Evolutionary conservation across 2,888 invertebrate species (phyloP).

Genomic region (Conomelus anceps): DNA sequence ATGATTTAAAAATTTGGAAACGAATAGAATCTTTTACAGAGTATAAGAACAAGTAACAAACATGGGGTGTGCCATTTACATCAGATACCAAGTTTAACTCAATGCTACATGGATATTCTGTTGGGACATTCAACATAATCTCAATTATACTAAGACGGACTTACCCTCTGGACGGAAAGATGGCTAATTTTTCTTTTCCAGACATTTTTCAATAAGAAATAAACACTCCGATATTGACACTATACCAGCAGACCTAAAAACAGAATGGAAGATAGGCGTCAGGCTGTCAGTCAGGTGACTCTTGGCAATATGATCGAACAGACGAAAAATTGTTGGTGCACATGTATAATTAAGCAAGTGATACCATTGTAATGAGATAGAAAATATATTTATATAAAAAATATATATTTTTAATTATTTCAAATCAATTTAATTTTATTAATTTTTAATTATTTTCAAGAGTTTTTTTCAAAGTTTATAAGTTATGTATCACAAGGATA

Average conservation of each 20-base stretch:
- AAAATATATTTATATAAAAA: background rate
- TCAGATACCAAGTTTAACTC: too few species aligned
- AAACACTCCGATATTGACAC: background rate
- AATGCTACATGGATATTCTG: too few species aligned
- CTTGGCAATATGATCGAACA: background rate
- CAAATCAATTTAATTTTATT: background rate
- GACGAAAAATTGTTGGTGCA: background rate
- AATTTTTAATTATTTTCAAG: background rate
- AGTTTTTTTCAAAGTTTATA: background rate
- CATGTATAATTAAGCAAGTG: background rate
- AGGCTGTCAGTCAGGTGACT: conserved; percentile 22
- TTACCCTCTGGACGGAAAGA: conserved; percentile 94
- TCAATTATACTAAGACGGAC: conserved; percentile 43
- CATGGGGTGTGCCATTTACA: too few species aligned
- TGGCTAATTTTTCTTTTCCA: conserved; percentile 77
- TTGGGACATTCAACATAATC: too few species aligned
- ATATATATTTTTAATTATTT: background rate
- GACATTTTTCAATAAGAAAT: conserved; percentile 56
- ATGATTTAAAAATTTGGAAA: too few species aligned
- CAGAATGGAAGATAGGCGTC: background rate
- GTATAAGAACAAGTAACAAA: too few species aligned
- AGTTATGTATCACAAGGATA: background rate
- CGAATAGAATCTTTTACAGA: too few species aligned
- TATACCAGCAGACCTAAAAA: background rate
- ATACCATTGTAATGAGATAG: background rate